These are phyloP conservation scores for Blastobasis adustella DNA, from an alignment of 2,888 invertebrate genomes.

Conservation along the genomic window DNA sequence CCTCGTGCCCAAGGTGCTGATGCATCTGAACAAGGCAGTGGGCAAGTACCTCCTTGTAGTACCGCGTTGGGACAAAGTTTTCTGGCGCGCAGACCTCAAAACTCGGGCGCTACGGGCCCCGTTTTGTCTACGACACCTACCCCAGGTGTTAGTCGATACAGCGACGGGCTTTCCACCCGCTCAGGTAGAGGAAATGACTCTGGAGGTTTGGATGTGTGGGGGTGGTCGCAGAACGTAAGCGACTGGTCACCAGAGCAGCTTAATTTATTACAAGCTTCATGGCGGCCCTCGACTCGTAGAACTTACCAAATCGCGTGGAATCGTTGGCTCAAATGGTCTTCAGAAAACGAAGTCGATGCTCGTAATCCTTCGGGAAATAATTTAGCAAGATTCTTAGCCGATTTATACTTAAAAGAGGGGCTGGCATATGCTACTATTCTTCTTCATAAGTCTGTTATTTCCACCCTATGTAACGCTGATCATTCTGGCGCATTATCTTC, in stretches of 20 bases:
- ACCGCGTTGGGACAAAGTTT: constrained; percentile 23
- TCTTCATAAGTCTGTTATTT: neutral
- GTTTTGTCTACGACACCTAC: constrained; percentile 6
- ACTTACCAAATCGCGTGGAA: constrained; percentile 11
- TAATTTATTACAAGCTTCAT: constrained; percentile 3
- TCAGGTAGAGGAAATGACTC: constrained; percentile 4
- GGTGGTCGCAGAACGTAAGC: constrained; percentile 5
- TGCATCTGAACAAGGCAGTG: constrained; percentile 9
- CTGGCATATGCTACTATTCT: neutral
- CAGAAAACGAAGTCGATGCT: neutral
- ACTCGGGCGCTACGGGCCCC: constrained; percentile 12
- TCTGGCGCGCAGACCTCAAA: constrained; percentile 20
- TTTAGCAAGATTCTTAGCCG: neutral
- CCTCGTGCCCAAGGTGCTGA: constrained; percentile 10
- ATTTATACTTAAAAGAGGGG: neutral
- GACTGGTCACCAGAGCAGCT: constrained; percentile 3
- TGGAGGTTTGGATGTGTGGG: constrained; percentile 13
- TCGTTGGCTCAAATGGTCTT: constrained; percentile 9
- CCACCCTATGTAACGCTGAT: neutral
- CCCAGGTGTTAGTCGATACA: constrained; percentile 10
- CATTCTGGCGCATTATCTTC: neutral
- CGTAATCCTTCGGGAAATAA: constrained; percentile 3
- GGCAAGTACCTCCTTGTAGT: constrained; percentile 11
- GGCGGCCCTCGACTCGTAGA: constrained; percentile 8
- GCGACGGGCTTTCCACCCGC: constrained; percentile 10